phyloP scores from a whole-genome alignment of 1,140 invertebrate species.

The Penaeus chinensis region DNA sequence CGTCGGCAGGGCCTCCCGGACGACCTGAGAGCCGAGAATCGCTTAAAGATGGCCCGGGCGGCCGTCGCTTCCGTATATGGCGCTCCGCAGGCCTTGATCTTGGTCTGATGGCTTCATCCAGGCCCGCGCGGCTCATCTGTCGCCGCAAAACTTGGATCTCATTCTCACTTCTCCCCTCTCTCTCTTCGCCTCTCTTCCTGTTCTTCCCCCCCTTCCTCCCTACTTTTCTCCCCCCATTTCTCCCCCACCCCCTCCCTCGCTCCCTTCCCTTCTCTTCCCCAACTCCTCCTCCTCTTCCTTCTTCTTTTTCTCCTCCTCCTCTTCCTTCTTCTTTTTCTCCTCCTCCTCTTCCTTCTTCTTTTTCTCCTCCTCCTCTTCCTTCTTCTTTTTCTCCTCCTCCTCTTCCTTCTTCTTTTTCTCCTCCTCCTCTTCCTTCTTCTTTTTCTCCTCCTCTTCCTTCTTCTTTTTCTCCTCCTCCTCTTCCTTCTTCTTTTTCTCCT shows the following conservation, averaged over 20 bases:
- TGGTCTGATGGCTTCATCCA: no score
- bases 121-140: background rate
- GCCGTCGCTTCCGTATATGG: no score
- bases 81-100: no score
- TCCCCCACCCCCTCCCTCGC: background rate
- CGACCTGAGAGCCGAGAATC: background rate
- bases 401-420: constrained; percentile 9
- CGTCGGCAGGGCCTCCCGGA: background rate
- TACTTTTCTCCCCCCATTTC: background rate
- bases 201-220: background rate
- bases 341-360: background rate
- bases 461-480: background rate
- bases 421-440: background rate
- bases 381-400: constrained; percentile 9
- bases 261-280: no score
- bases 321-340: no score
- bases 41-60: no score
- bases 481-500: background rate
- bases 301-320: background rate
- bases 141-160: background rate
- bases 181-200: background rate
- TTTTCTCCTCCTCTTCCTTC: constrained; percentile 4
- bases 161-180: background rate
- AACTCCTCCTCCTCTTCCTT: background rate
- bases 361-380: constrained; percentile 9